Conservation (phyloP, 2,888 invertebrate species). For the Lithophane leautieri region DNA sequence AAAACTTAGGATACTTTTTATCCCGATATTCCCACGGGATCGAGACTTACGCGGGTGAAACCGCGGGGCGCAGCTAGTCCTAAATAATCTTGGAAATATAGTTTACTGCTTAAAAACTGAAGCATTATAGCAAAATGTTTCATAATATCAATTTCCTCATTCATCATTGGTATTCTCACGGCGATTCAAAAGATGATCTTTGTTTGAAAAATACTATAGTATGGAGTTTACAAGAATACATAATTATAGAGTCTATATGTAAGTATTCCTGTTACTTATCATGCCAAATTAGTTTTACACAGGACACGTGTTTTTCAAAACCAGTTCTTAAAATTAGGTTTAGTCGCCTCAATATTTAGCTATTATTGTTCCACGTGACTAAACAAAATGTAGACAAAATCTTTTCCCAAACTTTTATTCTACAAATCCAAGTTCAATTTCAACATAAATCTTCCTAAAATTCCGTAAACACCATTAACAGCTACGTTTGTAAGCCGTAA, state of each 20-base stretch:
- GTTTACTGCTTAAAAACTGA: no score
- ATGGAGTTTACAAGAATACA: no score
- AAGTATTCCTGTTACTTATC: background rate
- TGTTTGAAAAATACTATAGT: no score
- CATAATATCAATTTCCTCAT: background rate
- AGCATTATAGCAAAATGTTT: no score
- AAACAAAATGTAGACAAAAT: background rate
- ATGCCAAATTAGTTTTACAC: background rate
- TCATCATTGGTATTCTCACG: background rate
- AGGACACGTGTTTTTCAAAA: background rate
- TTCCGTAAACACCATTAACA: slow-evolving; percentile 42
- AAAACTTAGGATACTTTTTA: no score
- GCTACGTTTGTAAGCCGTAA: slow-evolving; percentile 39
- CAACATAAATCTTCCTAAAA: slow-evolving; percentile 21
- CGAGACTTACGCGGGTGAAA: no score
- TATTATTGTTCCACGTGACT: background rate
- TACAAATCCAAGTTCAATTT: slow-evolving; percentile 6
- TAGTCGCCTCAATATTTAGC: background rate
- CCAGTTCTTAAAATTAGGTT: background rate
- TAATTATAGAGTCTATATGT: no score
- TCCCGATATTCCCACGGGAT: no score
- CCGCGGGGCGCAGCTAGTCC: no score
- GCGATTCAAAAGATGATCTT: background rate
- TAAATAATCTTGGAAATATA: no score
- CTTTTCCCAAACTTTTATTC: background rate